Conservation (phyloP, 1,140 invertebrate genomes). For the Microplitis demolitor region DNA sequence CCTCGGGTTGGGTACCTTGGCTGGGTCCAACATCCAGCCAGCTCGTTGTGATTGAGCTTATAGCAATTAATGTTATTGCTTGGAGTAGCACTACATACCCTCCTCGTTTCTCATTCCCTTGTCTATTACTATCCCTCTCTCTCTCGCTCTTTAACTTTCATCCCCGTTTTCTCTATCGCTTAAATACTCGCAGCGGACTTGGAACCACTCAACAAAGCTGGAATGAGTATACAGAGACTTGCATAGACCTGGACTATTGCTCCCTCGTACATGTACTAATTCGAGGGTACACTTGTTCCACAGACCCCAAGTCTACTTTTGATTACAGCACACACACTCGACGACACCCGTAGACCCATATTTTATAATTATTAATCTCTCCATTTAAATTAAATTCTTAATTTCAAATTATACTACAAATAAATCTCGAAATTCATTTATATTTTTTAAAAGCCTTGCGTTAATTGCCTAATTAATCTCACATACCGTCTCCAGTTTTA, state of each 20-base stretch:
- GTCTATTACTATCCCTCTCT: slow-evolving; percentile 26
- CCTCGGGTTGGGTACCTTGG: slow-evolving; percentile 21
- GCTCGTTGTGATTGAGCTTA: slow-evolving; percentile 50
- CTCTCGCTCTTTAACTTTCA: background rate
- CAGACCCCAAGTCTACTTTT: too few relatives aligned
- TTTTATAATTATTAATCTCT: too few relatives aligned
- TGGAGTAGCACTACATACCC: slow-evolving; percentile 29
- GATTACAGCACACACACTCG: too few relatives aligned
- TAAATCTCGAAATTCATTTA: too few relatives aligned
- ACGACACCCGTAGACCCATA: too few relatives aligned
- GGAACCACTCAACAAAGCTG: background rate
- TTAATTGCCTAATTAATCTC: too few relatives aligned
- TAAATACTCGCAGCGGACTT: background rate
- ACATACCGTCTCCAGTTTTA: too few relatives aligned
- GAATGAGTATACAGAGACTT: background rate
- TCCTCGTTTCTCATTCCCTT: slow-evolving; percentile 19
- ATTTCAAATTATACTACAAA: too few relatives aligned
- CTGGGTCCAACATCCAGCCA: slow-evolving; percentile 26
- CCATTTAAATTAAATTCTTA: too few relatives aligned
- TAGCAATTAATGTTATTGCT: slow-evolving; percentile 57
- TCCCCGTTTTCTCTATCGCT: background rate
- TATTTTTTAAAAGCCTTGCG: too few relatives aligned
- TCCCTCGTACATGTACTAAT: too few relatives aligned
- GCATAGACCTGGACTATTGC: background rate
- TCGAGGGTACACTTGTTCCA: too few relatives aligned